Base-by-base conservation (phyloP, 2,797 vertebrate species). In the Toxotes lorentzi region DNA sequence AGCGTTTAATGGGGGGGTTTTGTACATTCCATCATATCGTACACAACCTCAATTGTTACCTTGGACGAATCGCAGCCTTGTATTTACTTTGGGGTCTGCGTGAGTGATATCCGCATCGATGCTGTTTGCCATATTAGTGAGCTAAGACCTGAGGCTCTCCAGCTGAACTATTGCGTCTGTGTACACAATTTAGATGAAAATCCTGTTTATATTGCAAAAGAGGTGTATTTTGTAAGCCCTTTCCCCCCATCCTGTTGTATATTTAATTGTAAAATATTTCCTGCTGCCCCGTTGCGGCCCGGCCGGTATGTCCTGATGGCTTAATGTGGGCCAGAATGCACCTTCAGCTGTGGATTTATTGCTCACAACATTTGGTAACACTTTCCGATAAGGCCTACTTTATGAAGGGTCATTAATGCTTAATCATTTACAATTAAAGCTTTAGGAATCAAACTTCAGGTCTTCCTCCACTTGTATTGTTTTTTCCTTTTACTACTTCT, bases 181-280 rank as follows among this genome's bases (percentile, higher is more conserved):
- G 91, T 93, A 93, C 93, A 93, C 91, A 93, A 76, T 94, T 94
- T 94, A 94, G 88, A 94, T 76, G 74, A 90, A 92, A 91, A 89
- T 88, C 89, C 86, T 95, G 93, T 95, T 96, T 95, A 94, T 89
- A 93, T 88, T 93, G 91, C 92, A 88, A 88, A 94, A 94, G 93
- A 94, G 93, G 93, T 94, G 91, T 84, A 86, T 93, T 94, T 93
- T 93, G 92, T 90, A 92, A 92, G 91, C 70, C 83, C 68, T 75
- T 45, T 63, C 34, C 40, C 35, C 57, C 32, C 76, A 32, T 68
- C 71, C 74, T 73, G 79, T 73, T 91, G 91, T 90, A 82, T 93
- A 91, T 94, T 93, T 87, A 74, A 93, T 92, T 88, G 73, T 87
- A 81, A 94, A 94, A 92, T 85, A 90, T 91, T 89, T 88, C 88